Conservation (phyloP, 2,797 vertebrate genomes). For the Eulemur rubriventer region DNA sequence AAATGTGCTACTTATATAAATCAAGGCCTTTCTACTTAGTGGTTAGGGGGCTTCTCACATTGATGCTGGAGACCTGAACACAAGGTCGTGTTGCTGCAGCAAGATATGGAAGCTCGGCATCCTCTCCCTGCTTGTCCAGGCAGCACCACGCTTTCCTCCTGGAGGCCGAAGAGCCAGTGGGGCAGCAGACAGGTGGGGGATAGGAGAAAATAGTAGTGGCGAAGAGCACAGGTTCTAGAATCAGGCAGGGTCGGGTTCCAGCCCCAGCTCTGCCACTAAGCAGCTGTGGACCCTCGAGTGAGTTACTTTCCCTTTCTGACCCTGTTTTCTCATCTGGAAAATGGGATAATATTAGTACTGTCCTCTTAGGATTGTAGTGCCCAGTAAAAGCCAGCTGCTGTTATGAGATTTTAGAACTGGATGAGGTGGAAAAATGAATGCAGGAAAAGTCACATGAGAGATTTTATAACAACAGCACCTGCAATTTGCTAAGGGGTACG, state of each 20-base stretch:
- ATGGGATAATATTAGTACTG: background rate
- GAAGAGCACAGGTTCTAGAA: background rate
- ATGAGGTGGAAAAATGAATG: background rate
- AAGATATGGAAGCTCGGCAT: background rate
- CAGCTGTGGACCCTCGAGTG: background rate
- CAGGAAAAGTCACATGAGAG: background rate
- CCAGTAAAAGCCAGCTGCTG: background rate
- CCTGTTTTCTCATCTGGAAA: slow-evolving; percentile 23
- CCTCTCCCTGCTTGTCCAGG: background rate
- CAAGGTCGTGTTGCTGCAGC: background rate
- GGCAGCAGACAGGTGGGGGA: fast-evolving
- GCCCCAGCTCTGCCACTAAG: background rate
- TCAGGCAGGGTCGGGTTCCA: background rate
- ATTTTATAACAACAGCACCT: background rate
- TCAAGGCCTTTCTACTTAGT: background rate
- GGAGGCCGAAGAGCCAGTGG: background rate
- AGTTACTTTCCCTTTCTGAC: background rate
- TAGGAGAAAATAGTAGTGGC: background rate
- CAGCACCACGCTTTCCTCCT: background rate
- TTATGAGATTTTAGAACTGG: background rate
- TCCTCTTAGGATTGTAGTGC: background rate
- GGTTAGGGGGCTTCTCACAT: background rate
- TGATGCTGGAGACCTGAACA: background rate
- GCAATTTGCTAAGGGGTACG: background rate
- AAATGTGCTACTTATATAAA: background rate